Percentiles rank a stretch among this genome's conserved stretches.
These are phyloP conservation scores for Lymantria dispar DNA, from an alignment of 2,888 invertebrate genomes.

Conservation along the genomic window DNA sequence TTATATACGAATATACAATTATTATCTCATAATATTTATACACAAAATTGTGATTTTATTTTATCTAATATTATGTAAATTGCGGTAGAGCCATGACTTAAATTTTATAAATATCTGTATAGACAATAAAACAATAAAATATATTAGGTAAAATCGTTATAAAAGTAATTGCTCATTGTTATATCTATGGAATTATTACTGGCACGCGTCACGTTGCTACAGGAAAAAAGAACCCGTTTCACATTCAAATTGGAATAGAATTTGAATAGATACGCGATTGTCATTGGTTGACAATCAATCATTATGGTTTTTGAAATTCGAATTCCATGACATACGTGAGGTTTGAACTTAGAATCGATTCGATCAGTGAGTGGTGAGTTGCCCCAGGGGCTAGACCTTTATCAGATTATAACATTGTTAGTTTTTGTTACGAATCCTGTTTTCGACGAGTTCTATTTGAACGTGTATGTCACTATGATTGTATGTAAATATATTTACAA, in stretches of 20 bases:
- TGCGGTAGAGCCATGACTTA: slow-evolving; percentile 10
- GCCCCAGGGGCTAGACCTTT: slow-evolving; percentile 39
- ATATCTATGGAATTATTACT: slow-evolving; percentile 56
- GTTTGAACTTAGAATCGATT: slow-evolving; percentile 45
- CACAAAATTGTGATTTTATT: background rate
- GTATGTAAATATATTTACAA: slow-evolving; percentile 10
- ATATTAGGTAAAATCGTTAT: slow-evolving; percentile 42
- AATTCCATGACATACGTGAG: slow-evolving; percentile 67
- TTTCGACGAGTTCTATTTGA: slow-evolving; percentile 32
- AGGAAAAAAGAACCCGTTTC: slow-evolving; percentile 73
- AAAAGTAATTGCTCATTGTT: slow-evolving; percentile 67
- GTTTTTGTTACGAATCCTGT: slow-evolving; percentile 34
- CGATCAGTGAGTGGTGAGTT: slow-evolving; percentile 57
- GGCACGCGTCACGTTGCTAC: slow-evolving; percentile 56
- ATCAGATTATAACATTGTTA: slow-evolving; percentile 45
- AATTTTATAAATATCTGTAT: slow-evolving; percentile 23
- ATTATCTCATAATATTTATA: background rate
- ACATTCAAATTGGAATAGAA: slow-evolving; percentile 74
- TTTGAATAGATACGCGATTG: slow-evolving; percentile 75
- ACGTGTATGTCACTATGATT: slow-evolving; percentile 21
- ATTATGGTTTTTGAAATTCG: slow-evolving; percentile 77
- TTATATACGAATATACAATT: too few species aligned
- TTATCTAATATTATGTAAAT: slow-evolving; percentile 6
- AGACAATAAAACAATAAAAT: slow-evolving; percentile 33
- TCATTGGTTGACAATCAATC: slow-evolving; percentile 80